Base-by-base conservation (phyloP, 1,140 invertebrate species). In the Drosophila chauvacae region DNA sequence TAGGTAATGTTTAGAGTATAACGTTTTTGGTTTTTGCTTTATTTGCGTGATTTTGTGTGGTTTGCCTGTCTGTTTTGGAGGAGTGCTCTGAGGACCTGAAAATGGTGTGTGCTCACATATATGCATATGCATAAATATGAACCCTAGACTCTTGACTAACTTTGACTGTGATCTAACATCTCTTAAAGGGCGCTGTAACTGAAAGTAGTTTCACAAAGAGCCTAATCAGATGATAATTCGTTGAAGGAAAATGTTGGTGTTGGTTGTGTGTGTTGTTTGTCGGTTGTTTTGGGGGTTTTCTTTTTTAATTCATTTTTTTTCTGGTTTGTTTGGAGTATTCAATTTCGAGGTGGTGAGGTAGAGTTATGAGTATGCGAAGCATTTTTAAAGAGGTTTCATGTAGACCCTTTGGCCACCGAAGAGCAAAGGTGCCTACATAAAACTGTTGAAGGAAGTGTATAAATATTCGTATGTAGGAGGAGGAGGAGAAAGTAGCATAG, bases 331-430 rank as follows among this genome's bases (percentile, higher is more conserved):
- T 64, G 41, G 45, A 28, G 58, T 73, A 58, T 23, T 64, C 64
- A 65, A 50, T 64, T 85, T 90, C 45, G 61, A 35, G 77, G 48
- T 81, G 73, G 71, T 79, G 79, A 70, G 68, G 76, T 69, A 73
- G 70, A 80, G 75, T 77, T 77, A 86, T 91, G 90, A 91, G 82
- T 91, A 91, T 91, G 90, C 90, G 76, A 91, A 91, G 90, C 90
- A 64, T 81, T 83, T 75, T 82, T 47, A 68, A 70, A 69, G 66
- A 70, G 30, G 66, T 70, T 71, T 77, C 86, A 74, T 87, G 65
- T 83, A 74, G 60, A 63, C 62, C 81, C 72, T 84, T 76, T 80
- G 65, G 66, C 73, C 68, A 77, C 69, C 77, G 44, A 77, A 79
- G 76, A 78, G 51, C 77, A 78, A 86, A 81, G 18, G 72, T 64